These are phyloP conservation scores for Parus major DNA, from an alignment of 2,113 vertebrate genomes.

Conservation along the genomic window DNA sequence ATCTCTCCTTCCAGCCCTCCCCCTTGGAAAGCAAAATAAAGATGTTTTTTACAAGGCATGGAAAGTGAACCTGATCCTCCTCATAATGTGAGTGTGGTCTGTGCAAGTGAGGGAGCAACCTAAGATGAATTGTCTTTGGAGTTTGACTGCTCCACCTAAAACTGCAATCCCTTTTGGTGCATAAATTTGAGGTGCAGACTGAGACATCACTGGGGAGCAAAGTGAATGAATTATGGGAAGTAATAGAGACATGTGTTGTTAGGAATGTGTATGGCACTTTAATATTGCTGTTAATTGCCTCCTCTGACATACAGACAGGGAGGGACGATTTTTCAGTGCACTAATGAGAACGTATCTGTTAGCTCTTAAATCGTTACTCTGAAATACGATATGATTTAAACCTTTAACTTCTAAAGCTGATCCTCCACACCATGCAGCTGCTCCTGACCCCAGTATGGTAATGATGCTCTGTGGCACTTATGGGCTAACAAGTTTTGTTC, in stretches of 20 bases:
- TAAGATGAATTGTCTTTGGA: conserved; percentile 12
- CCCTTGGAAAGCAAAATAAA: conserved; percentile 38
- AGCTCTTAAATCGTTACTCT: conserved; percentile 28
- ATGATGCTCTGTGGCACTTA: background rate
- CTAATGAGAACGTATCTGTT: conserved; percentile 34
- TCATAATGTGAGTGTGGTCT: background rate
- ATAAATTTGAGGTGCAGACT: conserved; percentile 58
- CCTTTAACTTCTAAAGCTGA: background rate
- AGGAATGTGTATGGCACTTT: background rate
- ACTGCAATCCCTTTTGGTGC: background rate
- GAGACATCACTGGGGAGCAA: background rate
- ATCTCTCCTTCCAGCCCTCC: background rate
- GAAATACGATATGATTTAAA: conserved; percentile 31
- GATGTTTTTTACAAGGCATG: background rate
- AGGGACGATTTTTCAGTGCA: background rate
- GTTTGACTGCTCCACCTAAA: background rate
- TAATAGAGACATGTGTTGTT: background rate
- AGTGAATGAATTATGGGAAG: conserved; percentile 32
- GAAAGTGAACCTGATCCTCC: conserved; percentile 37
- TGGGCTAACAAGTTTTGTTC: background rate
- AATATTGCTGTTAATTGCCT: conserved; percentile 22
- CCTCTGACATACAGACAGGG: background rate
- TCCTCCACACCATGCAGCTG: background rate
- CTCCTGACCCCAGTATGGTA: background rate
- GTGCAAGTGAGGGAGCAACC: background rate